phyloP scores from a whole-genome alignment of 2,113 vertebrate species.

The Typhlomys cinereus region DNA sequence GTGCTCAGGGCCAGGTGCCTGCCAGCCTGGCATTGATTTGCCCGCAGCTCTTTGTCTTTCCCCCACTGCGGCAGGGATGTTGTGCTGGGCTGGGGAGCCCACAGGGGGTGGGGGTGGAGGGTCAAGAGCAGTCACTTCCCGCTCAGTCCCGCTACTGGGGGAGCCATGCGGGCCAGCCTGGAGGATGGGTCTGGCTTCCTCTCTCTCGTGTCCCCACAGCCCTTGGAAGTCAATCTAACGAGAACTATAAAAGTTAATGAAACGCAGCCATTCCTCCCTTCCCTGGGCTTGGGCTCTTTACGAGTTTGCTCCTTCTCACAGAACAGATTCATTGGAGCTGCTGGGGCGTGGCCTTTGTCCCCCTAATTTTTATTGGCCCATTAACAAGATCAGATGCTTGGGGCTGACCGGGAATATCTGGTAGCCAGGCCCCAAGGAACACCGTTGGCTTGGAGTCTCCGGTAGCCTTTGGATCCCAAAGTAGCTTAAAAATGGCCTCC shows the following conservation, averaged over 20 bases:
- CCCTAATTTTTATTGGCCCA: constrained; percentile 70
- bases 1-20: not conserved
- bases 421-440: not conserved
- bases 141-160: not conserved
- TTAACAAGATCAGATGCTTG: constrained; percentile 68
- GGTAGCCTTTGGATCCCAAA: constrained; percentile 18
- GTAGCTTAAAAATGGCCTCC: not conserved
- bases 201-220: not conserved
- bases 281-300: constrained; percentile 56
- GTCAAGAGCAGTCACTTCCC: not conserved
- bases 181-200: constrained; percentile 37
- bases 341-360: constrained; percentile 68
- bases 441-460: not conserved
- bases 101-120: not conserved
- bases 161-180: not conserved
- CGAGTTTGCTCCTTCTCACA: constrained; percentile 41
- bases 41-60: constrained; percentile 28
- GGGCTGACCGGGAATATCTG: constrained; percentile 43
- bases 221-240: constrained; percentile 59
- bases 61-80: not conserved
- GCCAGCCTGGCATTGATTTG: not conserved
- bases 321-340: constrained; percentile 34
- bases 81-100: not conserved
- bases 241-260: constrained; percentile 74
- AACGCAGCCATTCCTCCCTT: constrained; percentile 22